phyloP scores from a whole-genome alignment of 2,888 invertebrate species.

The Drosophila flavopinicola region DNA sequence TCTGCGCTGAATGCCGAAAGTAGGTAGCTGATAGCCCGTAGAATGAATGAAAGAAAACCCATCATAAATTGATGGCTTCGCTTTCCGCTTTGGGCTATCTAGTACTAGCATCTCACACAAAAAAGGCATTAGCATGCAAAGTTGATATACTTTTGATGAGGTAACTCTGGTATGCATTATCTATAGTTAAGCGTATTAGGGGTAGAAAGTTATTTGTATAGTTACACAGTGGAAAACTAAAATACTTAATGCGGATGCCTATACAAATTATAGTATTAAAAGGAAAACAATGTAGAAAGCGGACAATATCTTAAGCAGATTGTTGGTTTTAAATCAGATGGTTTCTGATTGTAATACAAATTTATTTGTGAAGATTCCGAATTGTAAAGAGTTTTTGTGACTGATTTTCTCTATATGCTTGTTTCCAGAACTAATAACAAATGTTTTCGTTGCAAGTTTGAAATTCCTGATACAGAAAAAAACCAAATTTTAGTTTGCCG shows the following conservation, averaged over 20 bases:
- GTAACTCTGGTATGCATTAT: constrained; percentile 28
- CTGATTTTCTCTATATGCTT: background rate
- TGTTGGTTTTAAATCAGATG: too few relatives aligned
- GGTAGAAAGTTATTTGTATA: constrained; percentile 31
- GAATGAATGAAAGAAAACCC: constrained; percentile 25
- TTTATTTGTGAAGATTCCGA: background rate
- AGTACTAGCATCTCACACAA: constrained; percentile 12
- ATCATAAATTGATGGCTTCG: constrained; percentile 67
- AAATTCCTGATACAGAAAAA: background rate
- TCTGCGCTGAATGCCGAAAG: constrained; percentile 34
- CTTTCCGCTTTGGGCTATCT: constrained; percentile 17
- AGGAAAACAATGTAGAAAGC: background rate
- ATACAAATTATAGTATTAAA: background rate
- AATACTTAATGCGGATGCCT: constrained; percentile 2
- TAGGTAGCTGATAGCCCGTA: constrained; percentile 49
- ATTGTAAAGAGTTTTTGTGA: background rate
- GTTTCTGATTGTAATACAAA: background rate
- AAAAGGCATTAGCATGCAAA: constrained; percentile 61
- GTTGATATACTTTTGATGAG: constrained; percentile 37
- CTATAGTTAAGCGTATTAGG: constrained; percentile 46
- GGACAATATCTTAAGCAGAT: background rate
- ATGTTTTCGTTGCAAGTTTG: background rate
- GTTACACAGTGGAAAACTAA: background rate
- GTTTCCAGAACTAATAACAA: too few relatives aligned
- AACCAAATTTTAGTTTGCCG: background rate